Evolutionary conservation across 2,797 vertebrate species (phyloP).

Genomic region (Sitta carolinensis): DNA sequence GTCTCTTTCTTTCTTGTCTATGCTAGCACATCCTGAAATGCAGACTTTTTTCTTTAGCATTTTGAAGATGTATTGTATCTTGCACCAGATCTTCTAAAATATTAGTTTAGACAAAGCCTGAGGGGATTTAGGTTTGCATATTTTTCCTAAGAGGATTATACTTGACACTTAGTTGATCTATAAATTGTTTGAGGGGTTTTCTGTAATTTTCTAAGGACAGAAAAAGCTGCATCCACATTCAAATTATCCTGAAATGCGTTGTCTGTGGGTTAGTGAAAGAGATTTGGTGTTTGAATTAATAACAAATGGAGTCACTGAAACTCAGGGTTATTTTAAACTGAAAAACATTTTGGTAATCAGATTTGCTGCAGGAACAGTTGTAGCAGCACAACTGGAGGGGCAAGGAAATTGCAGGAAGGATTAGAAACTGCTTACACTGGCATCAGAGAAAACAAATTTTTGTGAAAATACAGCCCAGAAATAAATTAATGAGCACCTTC

Average conservation of each 20-base stretch:
- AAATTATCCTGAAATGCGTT: neutral
- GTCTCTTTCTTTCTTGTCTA: neutral
- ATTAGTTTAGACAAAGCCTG: neutral
- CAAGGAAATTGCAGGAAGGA: constrained; percentile 29
- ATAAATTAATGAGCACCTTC: neutral
- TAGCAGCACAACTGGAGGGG: neutral
- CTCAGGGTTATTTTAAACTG: neutral
- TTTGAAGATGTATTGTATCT: neutral
- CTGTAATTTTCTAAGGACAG: neutral
- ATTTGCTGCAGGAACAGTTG: constrained; percentile 29
- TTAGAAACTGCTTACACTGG: neutral
- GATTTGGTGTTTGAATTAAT: neutral
- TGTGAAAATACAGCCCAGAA: neutral
- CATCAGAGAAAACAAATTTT: neutral
- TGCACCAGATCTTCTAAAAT: neutral
- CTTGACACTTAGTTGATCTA: constrained; percentile 27
- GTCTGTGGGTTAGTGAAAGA: neutral
- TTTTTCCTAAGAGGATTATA: constrained; percentile 45
- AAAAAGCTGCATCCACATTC: neutral
- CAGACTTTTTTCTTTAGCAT: neutral
- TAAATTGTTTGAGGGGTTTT: neutral
- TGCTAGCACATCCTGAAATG: neutral
- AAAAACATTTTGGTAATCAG: constrained; percentile 21
- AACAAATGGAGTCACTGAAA: neutral
- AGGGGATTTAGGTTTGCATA: constrained; percentile 22